phyloP scores from a whole-genome alignment of 2,797 vertebrate genomes.

The Peromyscus attwateri region DNA sequence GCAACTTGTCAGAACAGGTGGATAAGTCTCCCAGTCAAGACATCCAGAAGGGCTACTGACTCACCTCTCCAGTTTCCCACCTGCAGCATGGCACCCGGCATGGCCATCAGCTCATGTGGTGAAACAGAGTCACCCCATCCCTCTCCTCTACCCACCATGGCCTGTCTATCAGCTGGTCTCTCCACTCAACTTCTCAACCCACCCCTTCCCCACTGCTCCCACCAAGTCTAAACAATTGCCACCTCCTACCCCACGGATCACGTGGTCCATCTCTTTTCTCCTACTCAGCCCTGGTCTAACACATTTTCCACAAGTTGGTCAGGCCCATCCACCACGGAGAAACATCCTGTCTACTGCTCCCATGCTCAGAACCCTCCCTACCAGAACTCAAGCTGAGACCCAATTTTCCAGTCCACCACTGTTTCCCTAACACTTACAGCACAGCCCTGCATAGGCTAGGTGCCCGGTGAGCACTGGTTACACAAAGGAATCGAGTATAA shows the following conservation, averaged over 20 bases:
- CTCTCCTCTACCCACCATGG: neutral
- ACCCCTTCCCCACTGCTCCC: neutral
- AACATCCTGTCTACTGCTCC: neutral
- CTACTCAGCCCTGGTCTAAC: neutral
- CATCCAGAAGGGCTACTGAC: neutral
- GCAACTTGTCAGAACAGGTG: conserved; percentile 30
- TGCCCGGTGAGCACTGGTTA: neutral
- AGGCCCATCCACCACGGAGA: neutral
- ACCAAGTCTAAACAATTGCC: neutral
- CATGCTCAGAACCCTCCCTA: neutral
- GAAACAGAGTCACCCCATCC: neutral
- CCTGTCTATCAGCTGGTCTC: conserved; percentile 7
- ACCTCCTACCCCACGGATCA: neutral
- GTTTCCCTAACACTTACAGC: neutral
- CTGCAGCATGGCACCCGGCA: neutral
- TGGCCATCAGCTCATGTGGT: neutral
- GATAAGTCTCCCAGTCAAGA: neutral
- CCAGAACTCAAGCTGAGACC: neutral
- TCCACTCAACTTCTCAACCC: conserved; percentile 9
- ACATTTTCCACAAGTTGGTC: neutral
- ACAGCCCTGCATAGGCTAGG: neutral
- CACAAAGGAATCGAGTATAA: conserved; percentile 12
- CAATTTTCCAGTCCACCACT: neutral
- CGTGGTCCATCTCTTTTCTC: neutral
- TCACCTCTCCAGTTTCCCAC: neutral